Evolutionary conservation across 2,888 invertebrate species (phyloP).

Genomic region (Phoronis australis): DNA sequence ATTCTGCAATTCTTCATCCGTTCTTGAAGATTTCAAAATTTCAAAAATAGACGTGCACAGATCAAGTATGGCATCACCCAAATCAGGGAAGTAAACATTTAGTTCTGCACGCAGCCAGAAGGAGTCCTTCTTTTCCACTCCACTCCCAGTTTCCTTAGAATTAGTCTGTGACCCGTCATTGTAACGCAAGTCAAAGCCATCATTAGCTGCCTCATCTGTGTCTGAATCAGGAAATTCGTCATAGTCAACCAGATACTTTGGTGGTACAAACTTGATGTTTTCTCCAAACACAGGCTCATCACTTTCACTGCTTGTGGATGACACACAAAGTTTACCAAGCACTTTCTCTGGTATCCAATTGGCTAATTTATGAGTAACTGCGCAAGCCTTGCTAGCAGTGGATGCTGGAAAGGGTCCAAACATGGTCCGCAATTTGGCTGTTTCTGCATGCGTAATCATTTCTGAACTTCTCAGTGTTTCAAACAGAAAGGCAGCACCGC

Average conservation of each 20-base stretch:
- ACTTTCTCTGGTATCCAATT: slow-evolving; percentile 36
- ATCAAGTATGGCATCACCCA: slow-evolving; percentile 28
- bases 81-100: slow-evolving; percentile 23
- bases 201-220: slow-evolving; percentile 13
- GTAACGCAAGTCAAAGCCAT: slow-evolving; percentile 26
- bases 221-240: slow-evolving; percentile 30
- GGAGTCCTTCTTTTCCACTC: slow-evolving; percentile 18
- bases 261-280: slow-evolving; percentile 29
- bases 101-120: slow-evolving; percentile 26
- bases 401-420: slow-evolving; percentile 48
- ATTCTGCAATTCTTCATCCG: slow-evolving; percentile 45
- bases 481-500: slow-evolving; percentile 41
- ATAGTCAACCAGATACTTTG: slow-evolving; percentile 6
- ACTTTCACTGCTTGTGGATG: slow-evolving; percentile 20
- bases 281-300: slow-evolving; percentile 36
- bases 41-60: slow-evolving; percentile 44
- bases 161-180: background rate
- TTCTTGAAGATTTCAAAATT: slow-evolving; percentile 34
- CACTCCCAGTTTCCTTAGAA: background rate
- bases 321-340: slow-evolving; percentile 14
- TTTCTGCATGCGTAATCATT: slow-evolving; percentile 32
- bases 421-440: slow-evolving; percentile 29
- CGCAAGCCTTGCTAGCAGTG: slow-evolving; percentile 39
- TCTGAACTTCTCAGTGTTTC: slow-evolving; percentile 32
- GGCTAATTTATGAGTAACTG: slow-evolving; percentile 27